A percentile compares a stretch with the other conserved stretches of the same genome.
phyloP scores from a whole-genome alignment of 2,797 vertebrate species.

The Acipenser oxyrinchus region DNA sequence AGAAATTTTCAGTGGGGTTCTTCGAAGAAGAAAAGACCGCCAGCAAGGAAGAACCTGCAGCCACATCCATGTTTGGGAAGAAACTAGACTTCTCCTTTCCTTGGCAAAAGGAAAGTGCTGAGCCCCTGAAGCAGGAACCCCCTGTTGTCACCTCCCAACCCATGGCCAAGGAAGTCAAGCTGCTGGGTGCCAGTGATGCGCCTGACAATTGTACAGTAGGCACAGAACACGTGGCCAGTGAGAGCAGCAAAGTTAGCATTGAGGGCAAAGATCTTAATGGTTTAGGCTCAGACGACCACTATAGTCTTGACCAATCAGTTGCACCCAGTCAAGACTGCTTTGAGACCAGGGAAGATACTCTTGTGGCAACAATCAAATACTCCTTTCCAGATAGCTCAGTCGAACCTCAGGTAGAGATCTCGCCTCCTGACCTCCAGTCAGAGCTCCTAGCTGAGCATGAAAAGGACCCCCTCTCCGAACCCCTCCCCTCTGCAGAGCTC shows the following conservation, averaged over 20 bases:
- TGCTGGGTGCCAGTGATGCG: conserved; percentile 22
- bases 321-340: background rate
- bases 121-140: conserved; percentile 40
- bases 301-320: conserved; percentile 24
- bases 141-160: conserved; percentile 47
- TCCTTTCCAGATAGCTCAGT: conserved; percentile 39
- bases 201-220: conserved; percentile 29
- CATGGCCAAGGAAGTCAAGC: conserved; percentile 39
- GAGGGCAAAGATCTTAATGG: conserved; percentile 44
- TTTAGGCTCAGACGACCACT: conserved; percentile 38
- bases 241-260: conserved; percentile 35
- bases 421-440: conserved; percentile 54
- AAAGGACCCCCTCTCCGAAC: conserved; percentile 51
- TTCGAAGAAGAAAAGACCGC: conserved; percentile 72
- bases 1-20: conserved; percentile 71
- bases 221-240: conserved; percentile 45
- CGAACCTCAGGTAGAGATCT: conserved; percentile 45
- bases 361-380: conserved; percentile 34
- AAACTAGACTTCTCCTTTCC: conserved; percentile 67
- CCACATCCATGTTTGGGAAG: conserved; percentile 67
- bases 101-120: conserved; percentile 60
- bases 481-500: conserved; percentile 46
- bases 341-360: conserved; percentile 24
- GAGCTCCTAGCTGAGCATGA: conserved; percentile 50
- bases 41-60: conserved; percentile 40